phyloP scores from a whole-genome alignment of 2,888 invertebrate species.

The Cordylochernes scorpioides region DNA sequence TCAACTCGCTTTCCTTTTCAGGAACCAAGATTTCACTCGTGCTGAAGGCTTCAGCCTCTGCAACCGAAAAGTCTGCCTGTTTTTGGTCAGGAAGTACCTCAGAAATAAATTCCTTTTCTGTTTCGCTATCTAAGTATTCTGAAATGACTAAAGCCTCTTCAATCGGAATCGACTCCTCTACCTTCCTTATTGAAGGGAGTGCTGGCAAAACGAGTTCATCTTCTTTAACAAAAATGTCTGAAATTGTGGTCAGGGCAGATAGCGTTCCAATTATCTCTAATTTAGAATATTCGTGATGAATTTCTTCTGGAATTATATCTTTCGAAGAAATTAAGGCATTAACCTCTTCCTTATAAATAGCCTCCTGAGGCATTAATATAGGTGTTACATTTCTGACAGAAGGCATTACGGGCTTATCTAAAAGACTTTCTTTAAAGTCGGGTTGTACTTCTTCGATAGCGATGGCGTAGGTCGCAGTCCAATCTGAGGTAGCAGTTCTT shows the following conservation, averaged over 20 bases:
- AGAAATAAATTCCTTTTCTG: slow-evolving; percentile 5
- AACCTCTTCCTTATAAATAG: slow-evolving; percentile 10
- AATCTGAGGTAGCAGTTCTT: no score
- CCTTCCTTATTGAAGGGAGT: slow-evolving; percentile 15
- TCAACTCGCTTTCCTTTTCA: slow-evolving; percentile 5
- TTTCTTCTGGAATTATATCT: slow-evolving; percentile 2
- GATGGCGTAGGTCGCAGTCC: slow-evolving; percentile 3
- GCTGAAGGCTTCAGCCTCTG: slow-evolving; percentile 4
- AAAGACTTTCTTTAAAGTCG: slow-evolving; percentile 7
- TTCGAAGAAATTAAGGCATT: slow-evolving; percentile 1
- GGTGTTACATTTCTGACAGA: slow-evolving; percentile 13
- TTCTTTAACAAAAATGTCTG: slow-evolving; percentile 10
- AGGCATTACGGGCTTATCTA: slow-evolving; percentile 14
- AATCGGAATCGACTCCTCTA: slow-evolving; percentile 10
- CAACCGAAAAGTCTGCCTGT: slow-evolving; percentile 3
- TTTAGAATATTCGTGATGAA: slow-evolving; percentile 1
- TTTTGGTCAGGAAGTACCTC: slow-evolving; percentile 5
- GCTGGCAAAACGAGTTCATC: slow-evolving; percentile 8
- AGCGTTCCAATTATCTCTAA: no score
- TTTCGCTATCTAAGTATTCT: slow-evolving; percentile 9
- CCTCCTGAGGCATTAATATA: slow-evolving; percentile 11
- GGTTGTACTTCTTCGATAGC: slow-evolving; percentile 7
- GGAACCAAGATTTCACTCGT: slow-evolving; percentile 8
- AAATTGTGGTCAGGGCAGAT: slow-evolving; percentile 10
- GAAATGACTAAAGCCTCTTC: slow-evolving; percentile 13